Percentiles rank a stretch among this genome's conserved stretches.
Evolutionary conservation across 1,140 invertebrate species (phyloP).

Genomic region (Battus philenor): DNA sequence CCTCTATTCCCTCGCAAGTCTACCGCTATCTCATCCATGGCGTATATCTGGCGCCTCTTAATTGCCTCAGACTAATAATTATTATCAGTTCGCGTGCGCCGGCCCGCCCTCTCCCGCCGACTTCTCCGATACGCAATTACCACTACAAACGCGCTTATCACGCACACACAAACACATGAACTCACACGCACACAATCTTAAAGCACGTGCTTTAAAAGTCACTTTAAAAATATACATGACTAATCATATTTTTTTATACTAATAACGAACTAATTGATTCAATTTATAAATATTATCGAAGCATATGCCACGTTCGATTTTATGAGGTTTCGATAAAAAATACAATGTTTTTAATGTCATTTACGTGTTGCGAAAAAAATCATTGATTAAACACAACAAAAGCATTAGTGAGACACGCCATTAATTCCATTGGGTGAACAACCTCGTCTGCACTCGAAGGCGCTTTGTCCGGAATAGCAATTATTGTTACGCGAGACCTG

Average conservation of each 20-base stretch:
- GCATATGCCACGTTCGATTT: too few relatives aligned
- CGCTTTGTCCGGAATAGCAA: conserved; percentile 63
- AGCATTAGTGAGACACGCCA: conserved; percentile 52
- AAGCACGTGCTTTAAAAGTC: conserved; percentile 39
- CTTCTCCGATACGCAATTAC: conserved; percentile 49
- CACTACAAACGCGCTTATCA: conserved; percentile 25
- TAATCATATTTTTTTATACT: background rate
- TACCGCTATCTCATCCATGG: conserved; percentile 55
- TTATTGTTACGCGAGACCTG: conserved; percentile 46
- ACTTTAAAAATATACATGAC: conserved; percentile 18
- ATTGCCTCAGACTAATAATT: conserved; percentile 71
- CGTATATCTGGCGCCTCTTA: conserved; percentile 71
- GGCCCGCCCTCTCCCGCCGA: conserved; percentile 36
- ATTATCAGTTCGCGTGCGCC: conserved; percentile 65
- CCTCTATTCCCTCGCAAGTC: conserved; percentile 33
- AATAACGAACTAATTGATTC: background rate
- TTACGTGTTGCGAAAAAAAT: conserved; percentile 36
- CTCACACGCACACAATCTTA: conserved; percentile 25
- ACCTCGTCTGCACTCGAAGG: conserved; percentile 44
- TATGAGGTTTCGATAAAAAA: too few relatives aligned
- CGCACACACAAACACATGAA: conserved; percentile 28
- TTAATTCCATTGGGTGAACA: conserved; percentile 65
- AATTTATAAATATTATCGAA: background rate
- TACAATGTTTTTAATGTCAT: conserved; percentile 23
- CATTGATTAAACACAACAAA: conserved; percentile 45